These are phyloP conservation scores for Copidosoma aretas DNA, from an alignment of 2,888 invertebrate genomes.

Conservation along the genomic window DNA sequence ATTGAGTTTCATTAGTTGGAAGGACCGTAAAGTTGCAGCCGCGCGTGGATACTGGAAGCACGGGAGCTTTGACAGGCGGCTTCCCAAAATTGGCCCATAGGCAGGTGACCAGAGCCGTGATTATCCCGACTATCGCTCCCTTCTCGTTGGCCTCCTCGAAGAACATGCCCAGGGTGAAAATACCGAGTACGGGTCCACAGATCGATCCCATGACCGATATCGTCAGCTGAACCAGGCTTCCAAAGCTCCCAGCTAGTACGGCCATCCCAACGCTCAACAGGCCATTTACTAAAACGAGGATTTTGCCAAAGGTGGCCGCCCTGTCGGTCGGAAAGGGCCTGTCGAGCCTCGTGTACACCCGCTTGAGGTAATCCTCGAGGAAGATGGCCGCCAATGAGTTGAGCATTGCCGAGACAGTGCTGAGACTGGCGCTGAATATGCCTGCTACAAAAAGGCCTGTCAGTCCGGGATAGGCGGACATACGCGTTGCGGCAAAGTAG, in stretches of 20 bases:
- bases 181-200: constrained; percentile 84
- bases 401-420: constrained; percentile 89
- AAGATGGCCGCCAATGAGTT: constrained; percentile 91
- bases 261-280: constrained; percentile 49
- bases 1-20: not conserved
- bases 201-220: constrained; percentile 85
- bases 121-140: constrained; percentile 52
- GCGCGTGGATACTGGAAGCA: constrained; percentile 45
- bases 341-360: constrained; percentile 61
- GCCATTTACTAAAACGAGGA: constrained; percentile 50
- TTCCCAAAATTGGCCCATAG: constrained; percentile 50
- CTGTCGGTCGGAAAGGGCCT: constrained; percentile 74
- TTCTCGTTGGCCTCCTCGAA: constrained; percentile 78
- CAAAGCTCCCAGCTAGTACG: constrained; percentile 50
- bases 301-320: constrained; percentile 70
- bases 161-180: constrained; percentile 87
- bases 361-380: constrained; percentile 82
- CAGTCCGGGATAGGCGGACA: constrained; percentile 57
- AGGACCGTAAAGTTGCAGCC: constrained; percentile 23
- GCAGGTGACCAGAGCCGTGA: constrained; percentile 43
- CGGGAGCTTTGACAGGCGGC: constrained; percentile 43
- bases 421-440: constrained; percentile 89
- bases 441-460: constrained; percentile 64
- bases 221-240: constrained; percentile 66
- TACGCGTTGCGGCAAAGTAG: constrained; percentile 75